Conservation (phyloP, 2,797 vertebrate species). For the Prionace glauca region DNA sequence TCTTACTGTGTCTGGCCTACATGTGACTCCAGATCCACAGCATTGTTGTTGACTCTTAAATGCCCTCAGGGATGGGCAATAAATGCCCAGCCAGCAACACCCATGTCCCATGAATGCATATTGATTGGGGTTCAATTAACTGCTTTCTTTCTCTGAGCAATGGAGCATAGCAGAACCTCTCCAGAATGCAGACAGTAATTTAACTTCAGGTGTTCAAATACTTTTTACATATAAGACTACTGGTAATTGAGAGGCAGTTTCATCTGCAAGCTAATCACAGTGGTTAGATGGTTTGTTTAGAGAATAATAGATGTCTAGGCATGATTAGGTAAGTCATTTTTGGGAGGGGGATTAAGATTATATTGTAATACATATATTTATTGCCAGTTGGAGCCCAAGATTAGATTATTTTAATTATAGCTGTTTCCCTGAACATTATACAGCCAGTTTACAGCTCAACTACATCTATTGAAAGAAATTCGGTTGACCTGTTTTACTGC, state of each 20-base stretch:
- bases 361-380: neutral
- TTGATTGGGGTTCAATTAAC: neutral
- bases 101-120: no score
- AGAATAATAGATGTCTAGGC: neutral
- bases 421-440: neutral
- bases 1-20: no score
- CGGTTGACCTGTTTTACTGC: neutral
- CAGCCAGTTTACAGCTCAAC: neutral
- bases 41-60: no score
- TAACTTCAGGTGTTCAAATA: neutral
- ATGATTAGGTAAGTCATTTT: neutral
- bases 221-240: neutral
- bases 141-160: neutral
- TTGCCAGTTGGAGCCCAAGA: neutral
- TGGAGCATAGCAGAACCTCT: neutral
- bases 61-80: no score
- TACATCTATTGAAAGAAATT: neutral
- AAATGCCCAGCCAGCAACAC: no score
- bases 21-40: no score
- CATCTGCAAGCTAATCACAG: neutral
- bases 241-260: neutral
- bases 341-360: neutral
- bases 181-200: neutral
- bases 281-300: neutral
- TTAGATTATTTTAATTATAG: neutral